A percentile compares a stretch with the other conserved stretches of the same genome.
phyloP scores from a whole-genome alignment of 2,888 invertebrate species.

The Drosophila borborema region DNA sequence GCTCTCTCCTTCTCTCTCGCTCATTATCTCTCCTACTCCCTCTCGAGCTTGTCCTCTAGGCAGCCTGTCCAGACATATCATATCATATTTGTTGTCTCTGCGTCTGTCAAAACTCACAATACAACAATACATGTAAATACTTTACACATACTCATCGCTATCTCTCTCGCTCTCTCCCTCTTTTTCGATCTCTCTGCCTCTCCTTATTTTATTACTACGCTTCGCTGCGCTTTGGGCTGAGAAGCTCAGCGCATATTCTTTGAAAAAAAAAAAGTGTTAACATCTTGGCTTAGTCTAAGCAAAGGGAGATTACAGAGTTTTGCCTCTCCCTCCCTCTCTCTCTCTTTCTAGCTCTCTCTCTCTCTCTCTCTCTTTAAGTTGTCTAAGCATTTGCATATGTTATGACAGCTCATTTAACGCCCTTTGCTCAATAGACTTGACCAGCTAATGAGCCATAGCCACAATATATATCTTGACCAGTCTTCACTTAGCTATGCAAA shows the following conservation, averaged over 20 bases:
- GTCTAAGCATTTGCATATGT: constrained; percentile 53
- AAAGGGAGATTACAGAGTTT: neutral
- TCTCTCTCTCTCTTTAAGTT: neutral
- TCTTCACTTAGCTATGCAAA: constrained; percentile 2
- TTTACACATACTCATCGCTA: neutral
- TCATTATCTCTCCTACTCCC: constrained; percentile 46
- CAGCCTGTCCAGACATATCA: constrained; percentile 47
- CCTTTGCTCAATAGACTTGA: constrained; percentile 13
- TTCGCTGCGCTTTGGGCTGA: constrained; percentile 60
- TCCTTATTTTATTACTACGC: constrained; percentile 37
- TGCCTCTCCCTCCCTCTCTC: neutral
- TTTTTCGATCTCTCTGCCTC: neutral
- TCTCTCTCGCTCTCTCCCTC: neutral
- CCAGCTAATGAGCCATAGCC: constrained; percentile 43
- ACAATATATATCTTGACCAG: constrained; percentile 5
- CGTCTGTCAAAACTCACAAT: constrained; percentile 30
- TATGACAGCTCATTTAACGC: constrained; percentile 78
- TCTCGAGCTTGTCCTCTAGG: constrained; percentile 7
- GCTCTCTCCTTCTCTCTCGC: neutral
- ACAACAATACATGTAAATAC: constrained; percentile 13
- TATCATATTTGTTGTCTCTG: constrained; percentile 53
- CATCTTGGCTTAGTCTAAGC: constrained; percentile 40
- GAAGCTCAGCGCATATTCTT: constrained; percentile 15
- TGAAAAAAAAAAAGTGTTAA: constrained; percentile 55
- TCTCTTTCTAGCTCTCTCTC: too few relatives aligned